Percentiles rank a stretch among this genome's conserved stretches.
phyloP scores from a whole-genome alignment of 2,113 vertebrate species.

The Scophthalmus maximus region DNA sequence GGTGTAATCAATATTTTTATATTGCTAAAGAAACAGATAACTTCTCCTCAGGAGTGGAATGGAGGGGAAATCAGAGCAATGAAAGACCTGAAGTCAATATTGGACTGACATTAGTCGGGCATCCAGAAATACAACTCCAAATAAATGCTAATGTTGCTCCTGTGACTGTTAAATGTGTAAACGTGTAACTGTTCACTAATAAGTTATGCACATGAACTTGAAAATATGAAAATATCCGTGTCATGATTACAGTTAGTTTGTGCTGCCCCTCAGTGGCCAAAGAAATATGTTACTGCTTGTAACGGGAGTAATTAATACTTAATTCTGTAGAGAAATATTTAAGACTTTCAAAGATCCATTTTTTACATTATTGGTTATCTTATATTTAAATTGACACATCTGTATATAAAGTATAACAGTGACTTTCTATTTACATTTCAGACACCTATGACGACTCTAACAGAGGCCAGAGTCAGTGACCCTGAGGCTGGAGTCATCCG shows the following conservation, averaged over 20 bases:
- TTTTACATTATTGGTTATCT: not conserved
- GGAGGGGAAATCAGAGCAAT: too few relatives aligned
- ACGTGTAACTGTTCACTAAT: too few relatives aligned
- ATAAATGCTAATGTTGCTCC: too few relatives aligned
- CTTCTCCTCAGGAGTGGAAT: too few relatives aligned
- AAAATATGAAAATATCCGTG: too few relatives aligned
- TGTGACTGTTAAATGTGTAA: too few relatives aligned
- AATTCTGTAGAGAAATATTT: not conserved
- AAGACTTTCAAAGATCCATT: not conserved
- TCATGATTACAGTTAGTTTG: not conserved
- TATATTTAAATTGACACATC: not conserved
- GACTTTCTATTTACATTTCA: slow-evolving; percentile 21
- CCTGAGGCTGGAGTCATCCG: slow-evolving; percentile 46
- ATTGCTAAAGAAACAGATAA: not conserved
- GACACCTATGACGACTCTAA: slow-evolving; percentile 43
- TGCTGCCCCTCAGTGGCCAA: not conserved
- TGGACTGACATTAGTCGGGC: too few relatives aligned
- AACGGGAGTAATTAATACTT: not conserved
- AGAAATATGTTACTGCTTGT: not conserved
- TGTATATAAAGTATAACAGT: not conserved
- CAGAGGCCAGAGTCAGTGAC: not conserved
- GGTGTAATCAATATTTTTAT: too few relatives aligned
- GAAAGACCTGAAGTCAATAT: too few relatives aligned
- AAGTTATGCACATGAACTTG: too few relatives aligned
- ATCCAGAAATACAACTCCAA: too few relatives aligned